These are phyloP conservation scores for Pachyrhynchus sulphureomaculatus DNA, from an alignment of 1,140 invertebrate genomes.

Conservation along the genomic window DNA sequence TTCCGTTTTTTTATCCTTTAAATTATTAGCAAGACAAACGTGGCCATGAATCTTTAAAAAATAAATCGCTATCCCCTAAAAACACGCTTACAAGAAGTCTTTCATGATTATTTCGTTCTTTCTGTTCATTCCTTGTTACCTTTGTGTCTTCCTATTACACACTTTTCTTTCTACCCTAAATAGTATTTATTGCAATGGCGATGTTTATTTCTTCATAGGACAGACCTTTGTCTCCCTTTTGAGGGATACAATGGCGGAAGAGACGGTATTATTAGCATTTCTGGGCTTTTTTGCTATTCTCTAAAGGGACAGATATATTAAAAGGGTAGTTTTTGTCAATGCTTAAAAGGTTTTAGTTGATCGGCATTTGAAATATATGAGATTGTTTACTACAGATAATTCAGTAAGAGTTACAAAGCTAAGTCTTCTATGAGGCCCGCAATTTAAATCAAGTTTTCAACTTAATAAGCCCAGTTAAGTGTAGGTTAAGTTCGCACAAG, in stretches of 20 bases:
- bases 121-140: constrained; percentile 21
- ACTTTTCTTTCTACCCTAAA: constrained; percentile 22
- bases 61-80: constrained; percentile 21
- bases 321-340: constrained; percentile 20
- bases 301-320: constrained; percentile 14
- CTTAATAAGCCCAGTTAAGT: too few species aligned
- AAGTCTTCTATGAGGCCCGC: too few species aligned
- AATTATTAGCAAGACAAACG: constrained; percentile 25
- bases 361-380: constrained; percentile 2
- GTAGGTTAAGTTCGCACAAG: too few species aligned
- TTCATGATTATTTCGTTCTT: constrained; percentile 22
- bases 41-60: constrained; percentile 27
- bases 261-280: constrained; percentile 27
- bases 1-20: neutral
- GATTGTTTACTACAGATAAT: constrained; percentile 4
- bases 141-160: constrained; percentile 13
- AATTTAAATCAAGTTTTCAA: too few species aligned
- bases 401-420: too few species aligned
- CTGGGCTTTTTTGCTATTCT: constrained; percentile 3
- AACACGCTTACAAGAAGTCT: constrained; percentile 21
- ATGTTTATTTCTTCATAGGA: constrained; percentile 32
- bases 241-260: neutral
- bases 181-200: constrained; percentile 27
- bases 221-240: constrained; percentile 27
- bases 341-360: constrained; percentile 22